Percentiles rank a stretch among this genome's conserved stretches.
Conservation (phyloP, 2,797 vertebrate genomes). For the Xiphorhynchus erythropygius region DNA sequence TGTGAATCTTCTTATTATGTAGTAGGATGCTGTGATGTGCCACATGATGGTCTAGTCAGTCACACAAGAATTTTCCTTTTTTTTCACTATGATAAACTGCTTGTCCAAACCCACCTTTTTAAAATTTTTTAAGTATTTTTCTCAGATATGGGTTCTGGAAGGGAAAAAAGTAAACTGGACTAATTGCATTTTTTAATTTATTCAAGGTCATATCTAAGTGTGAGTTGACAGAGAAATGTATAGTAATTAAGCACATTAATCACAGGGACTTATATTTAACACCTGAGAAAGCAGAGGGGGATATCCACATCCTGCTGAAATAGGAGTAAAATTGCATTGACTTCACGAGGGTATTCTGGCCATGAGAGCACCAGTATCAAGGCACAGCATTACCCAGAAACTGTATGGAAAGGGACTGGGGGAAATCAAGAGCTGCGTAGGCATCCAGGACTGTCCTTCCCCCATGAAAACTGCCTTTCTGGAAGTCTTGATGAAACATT, state of each 20-base stretch:
- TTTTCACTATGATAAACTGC: background rate
- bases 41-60: background rate
- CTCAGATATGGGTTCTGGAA: background rate
- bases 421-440: background rate
- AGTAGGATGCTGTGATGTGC: background rate
- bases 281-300: background rate
- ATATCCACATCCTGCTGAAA: background rate
- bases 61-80: background rate
- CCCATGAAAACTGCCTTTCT: background rate
- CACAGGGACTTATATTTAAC: background rate
- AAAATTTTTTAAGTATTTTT: background rate
- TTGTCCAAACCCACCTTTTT: background rate
- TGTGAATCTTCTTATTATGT: background rate
- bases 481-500: background rate
- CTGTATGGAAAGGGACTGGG: background rate
- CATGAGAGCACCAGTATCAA: accelerated
- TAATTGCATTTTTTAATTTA: background rate
- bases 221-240: background rate
- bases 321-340: background rate
- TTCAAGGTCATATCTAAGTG: background rate
- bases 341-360: background rate
- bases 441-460: background rate
- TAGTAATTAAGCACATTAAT: background rate
- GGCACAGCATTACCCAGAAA: background rate
- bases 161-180: background rate